Evolutionary conservation across 2,113 vertebrate species (phyloP).

Genomic region (Leucopternis melanops): DNA sequence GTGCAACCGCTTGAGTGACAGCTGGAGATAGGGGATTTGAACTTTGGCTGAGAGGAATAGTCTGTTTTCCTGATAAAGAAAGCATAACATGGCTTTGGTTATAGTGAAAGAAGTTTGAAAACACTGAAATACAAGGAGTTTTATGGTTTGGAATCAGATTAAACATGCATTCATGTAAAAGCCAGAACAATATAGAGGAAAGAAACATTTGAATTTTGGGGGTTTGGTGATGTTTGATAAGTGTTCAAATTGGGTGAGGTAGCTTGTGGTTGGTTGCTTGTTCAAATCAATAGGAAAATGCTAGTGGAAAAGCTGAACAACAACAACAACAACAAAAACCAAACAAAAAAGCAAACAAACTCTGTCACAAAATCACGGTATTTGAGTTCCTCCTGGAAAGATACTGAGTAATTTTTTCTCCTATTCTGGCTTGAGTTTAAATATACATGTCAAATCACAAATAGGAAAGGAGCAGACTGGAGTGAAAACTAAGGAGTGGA

Average conservation of each 20-base stretch:
- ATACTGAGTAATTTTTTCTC: not conserved
- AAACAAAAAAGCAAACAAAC: not conserved
- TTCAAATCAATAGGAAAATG: not conserved
- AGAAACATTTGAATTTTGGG: not conserved
- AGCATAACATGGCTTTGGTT: not conserved
- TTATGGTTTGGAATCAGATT: not conserved
- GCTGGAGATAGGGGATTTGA: not conserved
- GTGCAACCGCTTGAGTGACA: not conserved
- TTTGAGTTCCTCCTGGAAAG: not conserved
- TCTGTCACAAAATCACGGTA: not conserved
- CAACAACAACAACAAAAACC: too few relatives aligned
- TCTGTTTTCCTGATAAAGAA: not conserved
- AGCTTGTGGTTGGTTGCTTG: not conserved
- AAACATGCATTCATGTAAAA: not conserved
- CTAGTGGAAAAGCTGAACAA: not conserved
- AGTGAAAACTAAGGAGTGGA: not conserved
- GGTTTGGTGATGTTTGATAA: not conserved
- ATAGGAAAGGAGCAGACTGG: not conserved
- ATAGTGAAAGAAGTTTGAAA: not conserved
- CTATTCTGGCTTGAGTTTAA: not conserved
- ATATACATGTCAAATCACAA: not conserved
- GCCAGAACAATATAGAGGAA: not conserved
- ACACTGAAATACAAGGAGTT: not conserved
- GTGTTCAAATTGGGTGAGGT: not conserved
- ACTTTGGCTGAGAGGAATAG: not conserved